Evolutionary conservation across 2,888 invertebrate species (phyloP), one percentile per base, ranked within the genome.

Genomic region (Aporophyla lueneburgensis): DNA sequence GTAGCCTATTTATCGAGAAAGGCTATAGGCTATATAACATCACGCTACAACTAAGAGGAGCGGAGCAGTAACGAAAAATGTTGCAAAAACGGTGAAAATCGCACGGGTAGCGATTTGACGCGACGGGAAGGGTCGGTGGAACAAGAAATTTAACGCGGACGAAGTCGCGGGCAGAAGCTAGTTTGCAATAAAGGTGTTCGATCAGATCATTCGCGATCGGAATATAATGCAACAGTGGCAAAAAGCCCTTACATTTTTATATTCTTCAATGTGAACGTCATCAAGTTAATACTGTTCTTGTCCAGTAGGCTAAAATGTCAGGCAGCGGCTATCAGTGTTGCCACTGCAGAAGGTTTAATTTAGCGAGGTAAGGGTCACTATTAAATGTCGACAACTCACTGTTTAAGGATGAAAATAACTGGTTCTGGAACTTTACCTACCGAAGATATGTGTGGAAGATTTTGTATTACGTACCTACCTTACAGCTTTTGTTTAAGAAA

Each of bases 261-360:
- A 16, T 24, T 58, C 3, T 53, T 46, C 19, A 56, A 65, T 58
- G 33, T 65, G 33, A 69, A 40, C 43, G 19, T 71, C 70, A 63
- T 76, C 53, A 43, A 75, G 46, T 66, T 58, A n/a, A 46, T 46
- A n/a, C 40, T n/a, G n/a, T 43, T 59, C 33, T 16, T 49, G 65
- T 19, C n/a, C 43, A 21, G 14, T 5, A 27, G 27, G 49, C 56
- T n/a, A 51, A 58, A 27, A 58, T 58, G 53, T 66, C 81, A n/a
- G 72, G 12, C 77, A 81, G 72, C 58, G 76, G 81, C 40, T 62
- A 51, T n/a, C 40, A 65, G 76, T 74, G 46, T 49, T 58, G 27
- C 67, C 51, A 27, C 6, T 56, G 12, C 14, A 53, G 12, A 40
- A 46, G 46, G 68, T 71, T 68, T 49, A 51, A 68, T 71, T 71